Evolutionary conservation across 1,140 invertebrate genomes (phyloP).

Genomic region (Drosophila sproati): DNA sequence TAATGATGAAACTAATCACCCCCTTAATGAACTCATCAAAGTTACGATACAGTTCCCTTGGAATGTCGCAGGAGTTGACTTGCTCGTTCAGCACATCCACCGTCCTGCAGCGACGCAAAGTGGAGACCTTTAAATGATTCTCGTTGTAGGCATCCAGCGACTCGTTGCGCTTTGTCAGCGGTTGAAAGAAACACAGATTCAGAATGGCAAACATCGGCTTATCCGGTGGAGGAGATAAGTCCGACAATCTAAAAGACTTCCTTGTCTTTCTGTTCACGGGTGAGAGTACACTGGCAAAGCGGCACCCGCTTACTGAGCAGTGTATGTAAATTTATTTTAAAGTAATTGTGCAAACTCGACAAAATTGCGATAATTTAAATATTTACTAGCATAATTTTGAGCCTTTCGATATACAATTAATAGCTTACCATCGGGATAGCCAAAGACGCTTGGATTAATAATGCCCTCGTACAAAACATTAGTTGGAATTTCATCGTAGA

Average conservation of each 20-base stretch:
- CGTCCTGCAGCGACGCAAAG: conserved; percentile 39
- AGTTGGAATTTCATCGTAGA: conserved; percentile 49
- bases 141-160: conserved; percentile 57
- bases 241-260: neutral
- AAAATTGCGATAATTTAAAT: no score
- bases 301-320: conserved; percentile 51
- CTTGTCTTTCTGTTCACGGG: neutral
- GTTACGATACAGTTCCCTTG: conserved; percentile 45
- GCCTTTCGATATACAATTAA: neutral
- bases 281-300: conserved; percentile 40
- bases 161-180: conserved; percentile 42
- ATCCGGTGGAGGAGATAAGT: no score
- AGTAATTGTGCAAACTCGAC: neutral
- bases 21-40: conserved; percentile 62
- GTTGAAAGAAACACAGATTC: conserved; percentile 65
- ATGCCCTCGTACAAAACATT: conserved; percentile 64
- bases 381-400: no score
- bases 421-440: conserved; percentile 54
- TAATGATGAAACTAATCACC: conserved; percentile 52
- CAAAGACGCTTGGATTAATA: conserved; percentile 61
- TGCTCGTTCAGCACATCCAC: conserved; percentile 4
- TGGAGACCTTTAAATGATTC: conserved; percentile 13
- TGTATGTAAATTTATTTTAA: neutral
- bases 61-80: conserved; percentile 11
- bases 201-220: conserved; percentile 56